phyloP scores from a whole-genome alignment of 2,113 vertebrate genomes.

The Chionis minor region DNA sequence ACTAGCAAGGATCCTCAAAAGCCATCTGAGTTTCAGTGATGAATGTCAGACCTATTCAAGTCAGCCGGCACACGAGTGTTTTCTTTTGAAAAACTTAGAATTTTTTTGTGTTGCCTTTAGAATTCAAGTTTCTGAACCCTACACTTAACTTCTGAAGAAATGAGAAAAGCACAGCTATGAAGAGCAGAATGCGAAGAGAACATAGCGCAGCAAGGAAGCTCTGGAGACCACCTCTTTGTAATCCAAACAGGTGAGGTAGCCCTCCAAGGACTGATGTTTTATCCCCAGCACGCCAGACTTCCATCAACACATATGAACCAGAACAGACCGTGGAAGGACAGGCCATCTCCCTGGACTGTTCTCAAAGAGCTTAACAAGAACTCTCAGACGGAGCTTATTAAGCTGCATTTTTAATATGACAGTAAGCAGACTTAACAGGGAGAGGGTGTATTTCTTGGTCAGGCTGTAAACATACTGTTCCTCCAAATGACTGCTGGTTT shows the following conservation, averaged over 20 bases:
- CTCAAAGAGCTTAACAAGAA: background rate
- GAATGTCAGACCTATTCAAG: background rate
- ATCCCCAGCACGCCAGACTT: background rate
- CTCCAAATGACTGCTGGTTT: background rate
- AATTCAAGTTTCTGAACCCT: background rate
- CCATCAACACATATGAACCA: background rate
- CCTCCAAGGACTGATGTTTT: background rate
- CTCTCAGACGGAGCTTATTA: background rate
- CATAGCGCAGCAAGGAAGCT: background rate
- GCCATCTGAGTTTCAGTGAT: background rate
- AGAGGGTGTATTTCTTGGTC: background rate
- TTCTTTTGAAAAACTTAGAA: background rate
- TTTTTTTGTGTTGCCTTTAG: background rate
- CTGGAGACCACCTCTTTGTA: background rate
- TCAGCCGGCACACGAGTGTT: background rate
- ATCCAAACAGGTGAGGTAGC: background rate
- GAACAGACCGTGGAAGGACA: background rate
- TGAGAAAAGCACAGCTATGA: background rate
- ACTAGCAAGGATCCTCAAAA: background rate
- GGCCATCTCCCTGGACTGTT: background rate
- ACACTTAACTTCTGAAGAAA: background rate
- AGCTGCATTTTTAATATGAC: background rate
- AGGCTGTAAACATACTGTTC: background rate
- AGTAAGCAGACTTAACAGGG: background rate
- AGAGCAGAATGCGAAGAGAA: background rate